Conservation (phyloP, 2,113 vertebrate species). For the Hemichromis elongatus region DNA sequence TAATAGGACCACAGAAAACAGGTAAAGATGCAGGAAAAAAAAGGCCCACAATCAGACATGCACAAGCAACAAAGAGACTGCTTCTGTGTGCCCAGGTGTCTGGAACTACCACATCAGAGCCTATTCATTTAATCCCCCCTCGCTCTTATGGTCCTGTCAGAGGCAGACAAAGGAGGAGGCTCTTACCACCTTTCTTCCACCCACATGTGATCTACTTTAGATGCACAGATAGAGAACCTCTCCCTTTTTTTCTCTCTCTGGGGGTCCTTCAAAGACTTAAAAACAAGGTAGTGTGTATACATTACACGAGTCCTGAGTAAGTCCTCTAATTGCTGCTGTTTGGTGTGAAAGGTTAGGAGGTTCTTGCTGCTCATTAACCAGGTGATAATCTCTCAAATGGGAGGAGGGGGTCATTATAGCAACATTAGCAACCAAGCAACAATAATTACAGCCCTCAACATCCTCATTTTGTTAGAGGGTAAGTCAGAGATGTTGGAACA, state of each 20-base stretch:
- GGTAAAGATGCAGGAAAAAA: conserved; percentile 63
- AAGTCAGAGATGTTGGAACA: background rate
- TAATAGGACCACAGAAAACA: conserved; percentile 95
- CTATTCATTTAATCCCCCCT: conserved; percentile 44
- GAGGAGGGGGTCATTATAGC: conserved; percentile 3
- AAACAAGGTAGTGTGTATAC: conserved; percentile 7
- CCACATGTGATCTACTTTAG: conserved; percentile 34
- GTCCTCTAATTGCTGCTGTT: conserved; percentile 24
- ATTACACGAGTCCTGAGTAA: background rate
- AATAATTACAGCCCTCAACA: background rate
- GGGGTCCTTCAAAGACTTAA: conserved; percentile 1
- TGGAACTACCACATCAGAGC: conserved; percentile 28
- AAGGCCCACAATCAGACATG: conserved; percentile 1
- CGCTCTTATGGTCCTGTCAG: conserved; percentile 33
- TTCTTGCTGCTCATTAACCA: conserved; percentile 31
- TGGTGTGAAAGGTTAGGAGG: conserved; percentile 4
- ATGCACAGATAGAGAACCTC: conserved; percentile 12
- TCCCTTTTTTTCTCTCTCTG: background rate
- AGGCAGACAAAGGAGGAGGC: conserved; percentile 37
- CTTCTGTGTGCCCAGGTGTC: conserved; percentile 44
- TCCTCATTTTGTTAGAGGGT: background rate
- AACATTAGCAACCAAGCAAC: conserved; percentile 8
- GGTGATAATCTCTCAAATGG: conserved; percentile 26
- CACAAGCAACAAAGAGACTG: conserved; percentile 1
- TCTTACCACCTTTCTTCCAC: conserved; percentile 35